A percentile compares a stretch with the other conserved stretches of the same genome.
Evolutionary conservation across 92 coral and sea anemone species (phyloP).

Genomic region (Micromussa lordhowensis): DNA sequence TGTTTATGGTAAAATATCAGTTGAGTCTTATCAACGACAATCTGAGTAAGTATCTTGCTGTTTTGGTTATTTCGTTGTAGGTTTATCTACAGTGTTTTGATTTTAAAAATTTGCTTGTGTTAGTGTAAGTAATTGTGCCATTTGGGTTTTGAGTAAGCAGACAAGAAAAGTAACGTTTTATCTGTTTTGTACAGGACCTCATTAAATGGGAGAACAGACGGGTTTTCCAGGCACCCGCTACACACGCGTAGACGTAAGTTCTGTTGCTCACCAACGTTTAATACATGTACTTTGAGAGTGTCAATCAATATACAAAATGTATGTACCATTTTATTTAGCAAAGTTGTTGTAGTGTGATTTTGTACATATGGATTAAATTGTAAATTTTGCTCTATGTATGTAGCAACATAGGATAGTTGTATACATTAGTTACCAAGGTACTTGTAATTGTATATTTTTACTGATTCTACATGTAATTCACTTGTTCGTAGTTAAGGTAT

Average conservation of each 20-base stretch:
- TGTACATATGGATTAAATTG: not conserved
- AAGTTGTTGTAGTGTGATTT: not conserved
- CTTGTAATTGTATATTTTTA: too few species aligned
- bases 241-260: slow-evolving; percentile 11
- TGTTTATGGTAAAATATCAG: slow-evolving; percentile 78
- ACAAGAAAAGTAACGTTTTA: not conserved
- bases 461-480: too few species aligned
- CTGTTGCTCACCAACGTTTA: not conserved
- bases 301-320: too few species aligned
- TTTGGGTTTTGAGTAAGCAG: not conserved
- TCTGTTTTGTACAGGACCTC: not conserved
- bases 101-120: not conserved
- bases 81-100: not conserved
- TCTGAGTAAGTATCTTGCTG: slow-evolving; percentile 22
- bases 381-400: too few species aligned
- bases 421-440: too few species aligned
- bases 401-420: too few species aligned
- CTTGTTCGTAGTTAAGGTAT: too few species aligned
- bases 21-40: slow-evolving; percentile 38
- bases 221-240: not conserved
- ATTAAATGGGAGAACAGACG: slow-evolving; percentile 24
- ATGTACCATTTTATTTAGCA: not conserved
- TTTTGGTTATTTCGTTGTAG: not conserved
- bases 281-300: not conserved
- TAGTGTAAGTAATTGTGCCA: not conserved